phyloP scores from a whole-genome alignment of 2,888 invertebrate species.

The Cataglyphis albicans region DNA sequence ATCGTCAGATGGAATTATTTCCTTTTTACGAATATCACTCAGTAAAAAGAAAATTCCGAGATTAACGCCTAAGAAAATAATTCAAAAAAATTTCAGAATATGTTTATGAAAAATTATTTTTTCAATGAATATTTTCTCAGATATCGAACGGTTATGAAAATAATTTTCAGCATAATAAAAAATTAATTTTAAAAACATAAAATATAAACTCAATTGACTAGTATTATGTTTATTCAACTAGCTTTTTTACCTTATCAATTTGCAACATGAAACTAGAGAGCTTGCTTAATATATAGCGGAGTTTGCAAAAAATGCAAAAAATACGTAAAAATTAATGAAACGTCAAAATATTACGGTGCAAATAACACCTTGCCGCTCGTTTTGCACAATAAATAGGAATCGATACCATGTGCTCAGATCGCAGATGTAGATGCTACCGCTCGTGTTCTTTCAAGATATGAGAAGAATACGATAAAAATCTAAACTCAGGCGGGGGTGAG shows the following conservation, averaged over 20 bases:
- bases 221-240: not conserved
- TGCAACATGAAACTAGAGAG: not conserved
- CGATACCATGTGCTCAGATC: slow-evolving; percentile 81
- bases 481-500: slow-evolving; percentile 94
- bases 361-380: slow-evolving; percentile 64
- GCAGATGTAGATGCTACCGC: slow-evolving; percentile 67
- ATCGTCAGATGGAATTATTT: not conserved
- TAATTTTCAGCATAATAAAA: not conserved
- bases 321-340: slow-evolving; percentile 34
- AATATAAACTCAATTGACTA: not conserved
- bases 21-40: not conserved
- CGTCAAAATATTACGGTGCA: slow-evolving; percentile 30
- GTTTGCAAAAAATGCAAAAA: slow-evolving; percentile 23
- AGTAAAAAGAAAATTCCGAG: not conserved
- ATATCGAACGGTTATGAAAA: not conserved
- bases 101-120: not conserved
- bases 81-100: not conserved
- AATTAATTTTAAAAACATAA: not conserved
- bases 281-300: slow-evolving; percentile 22
- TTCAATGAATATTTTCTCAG: not conserved
- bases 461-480: slow-evolving; percentile 1
- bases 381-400: slow-evolving; percentile 80
- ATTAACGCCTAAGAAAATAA: slow-evolving; percentile 7
- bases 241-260: not conserved
- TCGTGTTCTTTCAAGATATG: not conserved